Evolutionary conservation across 2,113 vertebrate genomes (phyloP), one percentile per base, ranked within the genome.

Genomic region (Puntigrus tetrazona): DNA sequence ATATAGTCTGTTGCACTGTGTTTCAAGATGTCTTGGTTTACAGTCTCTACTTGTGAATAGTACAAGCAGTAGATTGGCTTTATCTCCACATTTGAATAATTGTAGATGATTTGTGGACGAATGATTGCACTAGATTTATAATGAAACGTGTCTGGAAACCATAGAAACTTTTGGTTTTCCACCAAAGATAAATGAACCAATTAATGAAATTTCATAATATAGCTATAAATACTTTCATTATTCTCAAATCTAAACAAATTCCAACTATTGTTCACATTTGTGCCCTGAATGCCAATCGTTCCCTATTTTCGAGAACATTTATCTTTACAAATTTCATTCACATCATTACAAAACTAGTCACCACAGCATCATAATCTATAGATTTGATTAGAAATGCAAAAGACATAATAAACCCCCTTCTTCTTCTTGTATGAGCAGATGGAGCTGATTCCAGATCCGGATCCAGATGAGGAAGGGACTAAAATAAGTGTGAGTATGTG

Each of bases 401-500:
- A 57, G 77, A 29, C 2, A 47, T 18, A n/a, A n/a, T 55, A 63
- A 85, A 47, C 27, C n/a, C 27, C 59, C 1, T 70, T 63, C 2
- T 72, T 72, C 29, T 74, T 70, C 13, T 27, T 85, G 74, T 22
- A 25, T 59, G 76, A 82, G 29, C 75, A 95, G 94, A 92, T 94
- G 91, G 93, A 94, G 89, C 89, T 94, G 86, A 90, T 91, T 83
- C 89, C 90, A 41, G 93, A 93, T 86, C 90, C 88, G 7, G 93
- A 95, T 87, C 94, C 93, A 22, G 92, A 95, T 72, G 93, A 94
- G 0, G 94, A 95, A 76, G 94, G 94, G 76, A 93, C 94, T 18
- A 95, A 95, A 91, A 94, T 95, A 92, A 95, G 94, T 92, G 94
- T 95, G 91, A 94, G 94, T 90, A 45, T 82, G 7, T 75, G 29